These are phyloP conservation scores for Bubalus kerabau DNA, from an alignment of 2,113 vertebrate species.

Conservation along the genomic window DNA sequence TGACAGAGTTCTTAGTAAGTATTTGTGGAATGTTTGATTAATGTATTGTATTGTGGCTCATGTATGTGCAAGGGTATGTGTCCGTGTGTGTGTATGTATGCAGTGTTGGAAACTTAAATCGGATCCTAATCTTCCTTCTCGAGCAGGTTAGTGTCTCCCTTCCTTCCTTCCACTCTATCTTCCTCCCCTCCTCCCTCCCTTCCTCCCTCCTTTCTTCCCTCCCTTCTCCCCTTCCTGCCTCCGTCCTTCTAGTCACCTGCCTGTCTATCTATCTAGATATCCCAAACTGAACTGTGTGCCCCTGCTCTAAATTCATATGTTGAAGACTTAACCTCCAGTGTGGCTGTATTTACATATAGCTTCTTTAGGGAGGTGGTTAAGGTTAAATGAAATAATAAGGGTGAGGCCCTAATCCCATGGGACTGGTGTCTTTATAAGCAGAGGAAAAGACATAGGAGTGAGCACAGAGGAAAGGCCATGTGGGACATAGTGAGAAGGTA, in stretches of 20 bases:
- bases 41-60: neutral
- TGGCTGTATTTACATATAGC: neutral
- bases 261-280: neutral
- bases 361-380: neutral
- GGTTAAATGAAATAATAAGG: neutral
- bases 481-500: neutral
- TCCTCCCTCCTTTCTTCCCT: neutral
- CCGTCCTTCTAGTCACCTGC: accelerated
- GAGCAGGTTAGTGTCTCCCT: neutral
- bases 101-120: neutral
- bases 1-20: neutral
- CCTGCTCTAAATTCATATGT: neutral
- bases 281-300: neutral
- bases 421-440: neutral
- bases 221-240: neutral
- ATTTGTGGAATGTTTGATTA: neutral
- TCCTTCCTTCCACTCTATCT: accelerated
- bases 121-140: neutral
- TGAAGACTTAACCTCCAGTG: neutral
- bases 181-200: neutral
- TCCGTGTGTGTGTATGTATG: neutral
- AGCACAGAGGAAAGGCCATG: neutral
- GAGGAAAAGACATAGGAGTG: neutral
- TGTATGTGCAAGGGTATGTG: neutral
- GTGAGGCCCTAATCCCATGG: neutral